Conservation (phyloP, 2,888 invertebrate species). For the Eupithecia exiguata region DNA sequence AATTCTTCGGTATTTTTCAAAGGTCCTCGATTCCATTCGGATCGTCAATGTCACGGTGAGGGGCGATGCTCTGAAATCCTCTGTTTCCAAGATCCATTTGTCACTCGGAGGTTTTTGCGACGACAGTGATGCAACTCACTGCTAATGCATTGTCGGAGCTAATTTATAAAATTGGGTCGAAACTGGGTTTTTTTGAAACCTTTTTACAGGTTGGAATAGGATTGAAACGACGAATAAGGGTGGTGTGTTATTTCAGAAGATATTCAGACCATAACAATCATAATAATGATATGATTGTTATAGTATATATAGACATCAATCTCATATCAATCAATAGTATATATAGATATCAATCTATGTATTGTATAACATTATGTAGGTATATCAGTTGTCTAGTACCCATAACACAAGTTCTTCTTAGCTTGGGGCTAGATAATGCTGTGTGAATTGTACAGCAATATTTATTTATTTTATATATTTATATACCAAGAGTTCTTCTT, state of each 20-base stretch:
- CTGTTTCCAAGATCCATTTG: conserved; percentile 68
- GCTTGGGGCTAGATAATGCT: too few species aligned
- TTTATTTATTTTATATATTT: too few species aligned
- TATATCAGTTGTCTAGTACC: too few species aligned
- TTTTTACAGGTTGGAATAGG: neutral
- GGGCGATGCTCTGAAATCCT: conserved; percentile 44
- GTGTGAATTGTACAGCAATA: too few species aligned
- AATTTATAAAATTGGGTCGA: conserved; percentile 18
- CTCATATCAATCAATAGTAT: too few species aligned
- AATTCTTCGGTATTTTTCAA: neutral
- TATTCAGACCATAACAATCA: neutral
- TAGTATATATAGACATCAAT: too few species aligned
- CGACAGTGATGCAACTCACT: conserved; percentile 38
- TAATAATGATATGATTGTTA: too few species aligned
- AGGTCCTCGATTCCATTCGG: conserved; percentile 17
- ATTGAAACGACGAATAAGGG: neutral
- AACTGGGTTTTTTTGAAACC: conserved; percentile 16
- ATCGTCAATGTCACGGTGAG: conserved; percentile 63
- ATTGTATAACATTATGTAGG: too few species aligned
- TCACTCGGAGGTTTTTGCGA: conserved; percentile 76
- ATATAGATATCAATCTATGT: too few species aligned
- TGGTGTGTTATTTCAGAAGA: neutral
- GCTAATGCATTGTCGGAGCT: conserved; percentile 34
- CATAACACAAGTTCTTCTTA: too few species aligned
- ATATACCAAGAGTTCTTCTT: too few species aligned